phyloP scores from a whole-genome alignment of 64 coral and sea anemone species.

The Stichodactyla helianthus region DNA sequence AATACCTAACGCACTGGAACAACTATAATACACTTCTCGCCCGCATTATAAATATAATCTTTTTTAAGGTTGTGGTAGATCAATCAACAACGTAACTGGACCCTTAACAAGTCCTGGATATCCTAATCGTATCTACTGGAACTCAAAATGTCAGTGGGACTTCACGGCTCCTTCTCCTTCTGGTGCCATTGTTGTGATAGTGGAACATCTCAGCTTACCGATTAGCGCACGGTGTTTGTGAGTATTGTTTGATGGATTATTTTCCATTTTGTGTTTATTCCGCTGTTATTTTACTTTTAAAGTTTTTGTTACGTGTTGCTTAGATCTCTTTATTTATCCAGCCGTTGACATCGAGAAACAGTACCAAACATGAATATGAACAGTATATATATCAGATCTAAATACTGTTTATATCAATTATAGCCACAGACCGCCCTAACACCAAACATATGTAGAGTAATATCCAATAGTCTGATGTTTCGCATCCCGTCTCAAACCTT shows the following conservation, averaged over 20 bases:
- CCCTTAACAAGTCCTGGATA: background rate
- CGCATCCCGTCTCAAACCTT: too few species aligned
- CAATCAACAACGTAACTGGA: background rate
- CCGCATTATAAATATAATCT: too few species aligned
- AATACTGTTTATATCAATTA: too few species aligned
- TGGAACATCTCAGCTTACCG: background rate
- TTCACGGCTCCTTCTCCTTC: constrained; percentile 5
- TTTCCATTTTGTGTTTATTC: background rate
- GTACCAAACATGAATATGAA: too few species aligned
- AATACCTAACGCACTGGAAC: too few species aligned
- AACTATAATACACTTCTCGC: too few species aligned
- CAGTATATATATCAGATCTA: too few species aligned
- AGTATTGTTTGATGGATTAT: background rate
- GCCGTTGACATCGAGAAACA: too few species aligned
- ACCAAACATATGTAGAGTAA: too few species aligned
- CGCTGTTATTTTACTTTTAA: background rate
- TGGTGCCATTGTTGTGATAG: background rate
- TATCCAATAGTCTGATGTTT: too few species aligned
- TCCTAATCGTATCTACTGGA: background rate
- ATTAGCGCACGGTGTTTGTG: background rate
- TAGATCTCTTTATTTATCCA: too few species aligned
- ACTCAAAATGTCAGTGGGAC: background rate
- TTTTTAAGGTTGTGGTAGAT: background rate
- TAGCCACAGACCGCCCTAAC: too few species aligned
- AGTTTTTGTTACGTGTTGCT: background rate